These are phyloP conservation scores for Mesitornis unicolor DNA, from an alignment of 2,113 vertebrate genomes.

Conservation along the genomic window DNA sequence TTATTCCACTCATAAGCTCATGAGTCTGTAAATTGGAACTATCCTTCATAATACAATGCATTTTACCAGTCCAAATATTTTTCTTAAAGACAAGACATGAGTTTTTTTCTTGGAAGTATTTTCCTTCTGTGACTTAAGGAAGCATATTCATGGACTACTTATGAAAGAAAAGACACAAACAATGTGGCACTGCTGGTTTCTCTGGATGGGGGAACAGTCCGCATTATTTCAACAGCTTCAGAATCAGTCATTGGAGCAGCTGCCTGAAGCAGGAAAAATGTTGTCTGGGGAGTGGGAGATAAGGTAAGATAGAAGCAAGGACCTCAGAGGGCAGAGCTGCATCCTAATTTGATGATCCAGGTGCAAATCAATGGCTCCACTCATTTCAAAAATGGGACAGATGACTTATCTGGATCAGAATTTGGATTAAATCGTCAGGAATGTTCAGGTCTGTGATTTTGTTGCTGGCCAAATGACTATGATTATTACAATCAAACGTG, in stretches of 20 bases:
- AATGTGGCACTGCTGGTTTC: not conserved
- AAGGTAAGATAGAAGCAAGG: slow-evolving; percentile 45
- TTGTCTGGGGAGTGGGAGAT: slow-evolving; percentile 36
- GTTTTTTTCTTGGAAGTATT: slow-evolving; percentile 55
- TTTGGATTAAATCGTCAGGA: slow-evolving; percentile 29
- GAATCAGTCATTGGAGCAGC: slow-evolving; percentile 15
- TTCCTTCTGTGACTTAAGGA: slow-evolving; percentile 44
- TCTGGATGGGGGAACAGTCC: not conserved
- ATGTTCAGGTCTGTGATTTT: slow-evolving; percentile 21
- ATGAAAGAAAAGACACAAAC: slow-evolving; percentile 26
- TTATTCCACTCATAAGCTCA: slow-evolving; percentile 74
- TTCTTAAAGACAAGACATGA: slow-evolving; percentile 68
- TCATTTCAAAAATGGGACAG: slow-evolving; percentile 12
- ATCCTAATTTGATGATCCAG: slow-evolving; percentile 35
- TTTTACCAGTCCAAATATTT: slow-evolving; percentile 69
- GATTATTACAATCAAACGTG: slow-evolving; percentile 32
- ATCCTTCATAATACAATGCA: slow-evolving; percentile 77
- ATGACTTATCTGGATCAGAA: not conserved
- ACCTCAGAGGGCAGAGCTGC: not conserved
- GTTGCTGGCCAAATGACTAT: slow-evolving; percentile 1
- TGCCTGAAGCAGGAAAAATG: slow-evolving; percentile 14
- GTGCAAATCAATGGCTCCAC: slow-evolving; percentile 10
- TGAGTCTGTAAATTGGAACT: slow-evolving; percentile 78
- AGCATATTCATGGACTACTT: slow-evolving; percentile 37
- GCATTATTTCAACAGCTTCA: slow-evolving; percentile 13